Evolutionary conservation across 2,797 vertebrate species (phyloP).

Genomic region (Phalanger gymnotis): DNA sequence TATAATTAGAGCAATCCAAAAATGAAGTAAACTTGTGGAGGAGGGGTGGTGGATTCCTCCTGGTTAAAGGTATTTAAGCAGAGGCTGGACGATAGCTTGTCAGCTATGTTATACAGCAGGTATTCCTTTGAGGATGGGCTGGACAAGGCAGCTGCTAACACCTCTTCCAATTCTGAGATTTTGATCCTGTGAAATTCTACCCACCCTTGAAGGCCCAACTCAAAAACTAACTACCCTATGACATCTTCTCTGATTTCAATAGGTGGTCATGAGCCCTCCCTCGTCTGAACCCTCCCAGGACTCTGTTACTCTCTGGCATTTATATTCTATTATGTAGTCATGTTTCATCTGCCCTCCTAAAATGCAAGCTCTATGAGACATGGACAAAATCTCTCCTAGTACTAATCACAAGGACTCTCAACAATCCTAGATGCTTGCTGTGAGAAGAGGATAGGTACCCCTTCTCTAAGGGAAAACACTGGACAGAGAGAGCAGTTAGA

Average conservation of each 20-base stretch:
- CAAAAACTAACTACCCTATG: neutral
- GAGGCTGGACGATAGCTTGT: neutral
- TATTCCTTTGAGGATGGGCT: neutral
- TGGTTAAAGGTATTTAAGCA: neutral
- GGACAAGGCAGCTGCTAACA: neutral
- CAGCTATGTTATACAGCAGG: neutral
- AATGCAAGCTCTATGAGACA: too few species aligned
- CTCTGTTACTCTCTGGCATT: too few species aligned
- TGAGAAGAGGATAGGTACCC: too few species aligned
- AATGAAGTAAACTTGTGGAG: neutral
- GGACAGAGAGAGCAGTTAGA: too few species aligned
- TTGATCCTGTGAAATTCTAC: neutral
- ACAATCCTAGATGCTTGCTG: too few species aligned
- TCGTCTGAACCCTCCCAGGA: too few species aligned
- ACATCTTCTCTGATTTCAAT: neutral
- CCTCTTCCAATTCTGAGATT: neutral
- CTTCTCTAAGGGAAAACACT: too few species aligned
- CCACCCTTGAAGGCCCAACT: neutral
- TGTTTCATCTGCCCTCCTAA: too few species aligned
- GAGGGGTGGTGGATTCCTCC: neutral
- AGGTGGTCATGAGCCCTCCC: neutral
- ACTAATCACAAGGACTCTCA: too few species aligned
- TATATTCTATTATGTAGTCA: too few species aligned
- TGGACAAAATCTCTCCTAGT: too few species aligned
- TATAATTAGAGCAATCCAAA: neutral